Evolutionary conservation across 2,797 vertebrate genomes (phyloP).

Genomic region (Vultur gryphus): DNA sequence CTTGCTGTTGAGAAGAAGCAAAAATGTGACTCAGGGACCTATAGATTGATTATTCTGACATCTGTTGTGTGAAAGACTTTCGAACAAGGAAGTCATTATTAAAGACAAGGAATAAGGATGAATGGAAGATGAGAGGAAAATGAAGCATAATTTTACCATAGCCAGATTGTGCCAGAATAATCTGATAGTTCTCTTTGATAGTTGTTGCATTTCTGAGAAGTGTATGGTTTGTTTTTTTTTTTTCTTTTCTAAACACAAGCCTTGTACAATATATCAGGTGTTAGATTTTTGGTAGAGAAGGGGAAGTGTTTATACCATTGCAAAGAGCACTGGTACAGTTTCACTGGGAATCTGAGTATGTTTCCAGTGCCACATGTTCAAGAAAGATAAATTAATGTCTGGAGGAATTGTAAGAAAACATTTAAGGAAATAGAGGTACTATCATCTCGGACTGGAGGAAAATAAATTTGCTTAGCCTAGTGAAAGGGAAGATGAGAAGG

Average conservation of each 20-base stretch:
- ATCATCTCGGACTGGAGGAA: background rate
- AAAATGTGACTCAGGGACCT: background rate
- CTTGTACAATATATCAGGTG: background rate
- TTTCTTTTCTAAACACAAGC: background rate
- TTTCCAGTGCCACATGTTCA: background rate
- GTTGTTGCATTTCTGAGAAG: background rate
- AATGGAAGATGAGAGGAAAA: background rate
- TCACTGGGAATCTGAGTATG: background rate
- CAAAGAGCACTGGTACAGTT: background rate
- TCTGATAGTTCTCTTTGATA: background rate
- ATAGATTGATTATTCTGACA: background rate
- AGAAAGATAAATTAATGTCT: background rate
- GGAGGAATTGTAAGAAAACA: background rate
- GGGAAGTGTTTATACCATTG: background rate
- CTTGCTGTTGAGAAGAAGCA: background rate
- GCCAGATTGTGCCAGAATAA: background rate
- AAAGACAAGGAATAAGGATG: background rate
- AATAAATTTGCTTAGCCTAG: background rate
- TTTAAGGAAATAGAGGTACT: background rate
- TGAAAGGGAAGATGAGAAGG: background rate
- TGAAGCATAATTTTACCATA: background rate
- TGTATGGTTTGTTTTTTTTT: background rate
- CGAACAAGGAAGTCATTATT: background rate
- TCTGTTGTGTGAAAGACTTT: background rate
- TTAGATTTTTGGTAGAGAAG: background rate